Conservation (phyloP, 2,888 invertebrate genomes). For the Ctenicera cuprea region DNA sequence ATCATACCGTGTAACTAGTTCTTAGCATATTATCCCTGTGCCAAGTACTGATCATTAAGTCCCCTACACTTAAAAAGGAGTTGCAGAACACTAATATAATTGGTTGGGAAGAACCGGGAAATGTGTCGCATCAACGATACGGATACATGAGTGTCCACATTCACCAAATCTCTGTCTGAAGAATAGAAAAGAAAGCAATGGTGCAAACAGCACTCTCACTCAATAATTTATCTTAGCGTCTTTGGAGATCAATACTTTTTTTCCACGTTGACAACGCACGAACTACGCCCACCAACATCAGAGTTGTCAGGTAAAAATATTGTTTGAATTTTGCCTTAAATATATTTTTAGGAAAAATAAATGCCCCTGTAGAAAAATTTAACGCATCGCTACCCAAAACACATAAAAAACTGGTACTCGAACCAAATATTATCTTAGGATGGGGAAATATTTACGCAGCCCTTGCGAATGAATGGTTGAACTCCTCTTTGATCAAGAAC, state of each 20-base stretch:
- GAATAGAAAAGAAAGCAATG: slow-evolving; percentile 14
- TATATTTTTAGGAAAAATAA: slow-evolving; percentile 8
- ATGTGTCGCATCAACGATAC: slow-evolving; percentile 10
- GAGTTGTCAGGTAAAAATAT: slow-evolving; percentile 27
- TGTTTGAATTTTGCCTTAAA: slow-evolving; percentile 21
- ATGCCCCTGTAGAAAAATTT: slow-evolving; percentile 12
- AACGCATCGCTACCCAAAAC: slow-evolving; percentile 2
- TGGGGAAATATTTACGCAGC: slow-evolving; percentile 28
- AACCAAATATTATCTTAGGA: slow-evolving; percentile 40
- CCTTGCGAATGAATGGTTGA: slow-evolving; percentile 25
- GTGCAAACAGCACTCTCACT: background rate
- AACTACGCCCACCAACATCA: slow-evolving; percentile 1
- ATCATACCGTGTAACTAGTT: too few species aligned
- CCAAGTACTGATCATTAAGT: background rate
- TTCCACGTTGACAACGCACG: slow-evolving; percentile 16
- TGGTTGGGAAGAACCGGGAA: slow-evolving; percentile 1
- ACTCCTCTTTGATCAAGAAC: slow-evolving; percentile 26
- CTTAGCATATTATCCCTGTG: background rate
- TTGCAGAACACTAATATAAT: background rate
- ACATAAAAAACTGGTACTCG: slow-evolving; percentile 12
- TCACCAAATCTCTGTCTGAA: slow-evolving; percentile 16
- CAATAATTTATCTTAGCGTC: slow-evolving; percentile 25
- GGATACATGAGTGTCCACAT: slow-evolving; percentile 6
- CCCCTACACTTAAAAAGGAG: background rate
- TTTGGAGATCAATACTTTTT: slow-evolving; percentile 15